Base-by-base conservation (phyloP, 2,797 vertebrate genomes). In the Ptychobarbus kaznakovi region DNA sequence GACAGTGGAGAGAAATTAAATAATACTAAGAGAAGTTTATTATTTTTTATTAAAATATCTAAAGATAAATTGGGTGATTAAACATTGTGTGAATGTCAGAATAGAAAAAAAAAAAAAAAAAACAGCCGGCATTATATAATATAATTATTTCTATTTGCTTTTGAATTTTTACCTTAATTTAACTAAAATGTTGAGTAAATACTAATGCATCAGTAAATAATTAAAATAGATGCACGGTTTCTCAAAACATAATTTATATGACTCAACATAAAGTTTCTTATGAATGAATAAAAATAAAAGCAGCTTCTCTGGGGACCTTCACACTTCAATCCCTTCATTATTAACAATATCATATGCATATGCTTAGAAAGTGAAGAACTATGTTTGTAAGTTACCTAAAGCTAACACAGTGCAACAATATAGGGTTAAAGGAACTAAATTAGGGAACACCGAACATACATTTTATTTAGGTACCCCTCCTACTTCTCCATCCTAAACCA, bases 401-500 rank as follows among this genome's bases (percentile, higher is more conserved):
- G 28, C 32, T 13, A 38, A 53, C 16, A 1, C 16, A 1, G 35
- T 77, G 6, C 51, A 58, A 58, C 22, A 58, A 77, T 22, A 35
- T 25, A 25, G 38, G 16, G 25, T 73, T 15, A n/a, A 63, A 63
- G 42, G 11, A 82, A 83, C 72, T 38, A 16, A 66, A 75, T 3
- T 12, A 10, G 69, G 46, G 20, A 61, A 74, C 25, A 74, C 38
- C 1, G 1, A 49, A 49, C 53, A 46, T 13, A 18, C 42, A 53
- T 51, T 65, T 76, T 65, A 38, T 65, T 38, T 42, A 16, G 10
- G 40, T 42, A 49, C 61, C 9, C 42, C 32, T 25, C 22, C 58
- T 66, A 65, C 81, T 65, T 65, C 77, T 65, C 77, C 44, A n/a
- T 10, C 38, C 40, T 25, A n/a, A 32, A 46, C 18, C 12, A 82